Conservation (phyloP, 2,888 invertebrate species). For the Cactoblastis cactorum region DNA sequence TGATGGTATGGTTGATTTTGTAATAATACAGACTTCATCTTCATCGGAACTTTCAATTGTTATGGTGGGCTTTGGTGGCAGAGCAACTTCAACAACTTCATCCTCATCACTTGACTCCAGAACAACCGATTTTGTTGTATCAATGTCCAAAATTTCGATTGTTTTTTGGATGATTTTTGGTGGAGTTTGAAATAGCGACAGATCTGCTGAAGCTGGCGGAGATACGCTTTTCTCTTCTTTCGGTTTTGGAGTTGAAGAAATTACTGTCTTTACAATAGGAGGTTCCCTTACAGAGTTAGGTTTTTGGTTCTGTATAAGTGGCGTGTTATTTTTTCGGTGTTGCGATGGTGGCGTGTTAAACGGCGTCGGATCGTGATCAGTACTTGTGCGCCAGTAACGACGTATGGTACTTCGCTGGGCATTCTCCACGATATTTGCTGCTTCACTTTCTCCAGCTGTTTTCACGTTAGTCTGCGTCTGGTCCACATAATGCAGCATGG, state of each 20-base stretch:
- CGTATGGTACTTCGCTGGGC: constrained; percentile 51
- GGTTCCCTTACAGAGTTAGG: constrained; percentile 39
- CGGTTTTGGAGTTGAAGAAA: constrained; percentile 30
- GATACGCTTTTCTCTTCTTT: constrained; percentile 45
- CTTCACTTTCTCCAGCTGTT: constrained; percentile 35
- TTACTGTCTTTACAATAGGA: constrained; percentile 22
- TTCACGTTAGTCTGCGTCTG: constrained; percentile 51
- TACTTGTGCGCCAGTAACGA: constrained; percentile 63
- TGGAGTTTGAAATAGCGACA: constrained; percentile 54
- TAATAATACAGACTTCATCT: constrained; percentile 47
- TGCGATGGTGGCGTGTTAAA: constrained; percentile 26
- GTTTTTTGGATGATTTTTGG: constrained; percentile 48
- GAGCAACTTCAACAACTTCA: constrained; percentile 68
- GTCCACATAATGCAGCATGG: constrained; percentile 70
- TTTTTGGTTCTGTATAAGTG: constrained; percentile 40
- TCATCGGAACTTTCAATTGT: constrained; percentile 75
- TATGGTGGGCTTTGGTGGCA: constrained; percentile 69
- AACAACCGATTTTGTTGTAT: constrained; percentile 37
- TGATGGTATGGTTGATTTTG: constrained; percentile 28
- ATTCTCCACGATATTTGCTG: constrained; percentile 36
- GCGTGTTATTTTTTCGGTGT: constrained; percentile 46
- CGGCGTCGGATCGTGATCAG: too few relatives aligned
- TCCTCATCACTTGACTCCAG: constrained; percentile 70
- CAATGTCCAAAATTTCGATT: constrained; percentile 58
- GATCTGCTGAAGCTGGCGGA: constrained; percentile 35